Evolutionary conservation across 2,888 invertebrate genomes (phyloP).

Genomic region (Scaptomyza reducta): DNA sequence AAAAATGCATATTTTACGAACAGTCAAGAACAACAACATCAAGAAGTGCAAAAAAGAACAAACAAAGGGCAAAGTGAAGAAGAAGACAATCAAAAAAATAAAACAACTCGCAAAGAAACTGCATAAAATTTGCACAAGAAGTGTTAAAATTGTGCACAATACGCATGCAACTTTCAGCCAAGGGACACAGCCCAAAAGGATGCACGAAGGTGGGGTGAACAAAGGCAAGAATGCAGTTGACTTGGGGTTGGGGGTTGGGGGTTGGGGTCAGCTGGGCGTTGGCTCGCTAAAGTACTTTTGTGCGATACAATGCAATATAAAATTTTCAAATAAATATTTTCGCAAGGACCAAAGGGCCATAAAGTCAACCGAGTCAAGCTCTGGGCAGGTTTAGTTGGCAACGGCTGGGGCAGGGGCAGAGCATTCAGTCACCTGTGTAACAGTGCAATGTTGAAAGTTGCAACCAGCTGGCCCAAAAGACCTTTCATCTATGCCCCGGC

Average conservation of each 20-base stretch:
- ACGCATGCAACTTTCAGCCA: slow-evolving; percentile 65
- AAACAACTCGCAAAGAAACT: slow-evolving; percentile 49
- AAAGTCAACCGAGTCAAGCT: slow-evolving; percentile 15
- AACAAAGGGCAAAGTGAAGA: slow-evolving; percentile 5
- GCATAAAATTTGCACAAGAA: slow-evolving; percentile 77
- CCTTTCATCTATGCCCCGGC: not conserved
- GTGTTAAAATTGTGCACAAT: slow-evolving; percentile 72
- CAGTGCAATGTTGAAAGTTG: slow-evolving; percentile 22
- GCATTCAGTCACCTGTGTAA: slow-evolving; percentile 41
- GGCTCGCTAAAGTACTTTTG: slow-evolving; percentile 35
- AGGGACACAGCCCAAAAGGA: slow-evolving; percentile 13
- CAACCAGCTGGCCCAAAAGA: slow-evolving; percentile 26
- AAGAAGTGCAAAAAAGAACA: slow-evolving; percentile 29
- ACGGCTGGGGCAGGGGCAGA: not conserved
- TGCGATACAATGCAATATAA: slow-evolving; percentile 54
- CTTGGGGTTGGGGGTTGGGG: not conserved
- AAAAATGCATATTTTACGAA: slow-evolving; percentile 56
- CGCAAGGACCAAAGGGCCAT: slow-evolving; percentile 39
- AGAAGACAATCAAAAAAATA: slow-evolving; percentile 6
- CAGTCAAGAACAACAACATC: slow-evolving; percentile 30
- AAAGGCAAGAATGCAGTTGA: not conserved
- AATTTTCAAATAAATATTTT: slow-evolving; percentile 72
- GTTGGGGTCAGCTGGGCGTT: slow-evolving; percentile 31
- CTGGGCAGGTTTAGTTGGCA: not conserved
- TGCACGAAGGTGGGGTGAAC: not conserved